Percentiles rank a stretch among this genome's conserved stretches.
phyloP scores from a whole-genome alignment of 2,113 vertebrate species.

The Protomyctophum bolini region DNA sequence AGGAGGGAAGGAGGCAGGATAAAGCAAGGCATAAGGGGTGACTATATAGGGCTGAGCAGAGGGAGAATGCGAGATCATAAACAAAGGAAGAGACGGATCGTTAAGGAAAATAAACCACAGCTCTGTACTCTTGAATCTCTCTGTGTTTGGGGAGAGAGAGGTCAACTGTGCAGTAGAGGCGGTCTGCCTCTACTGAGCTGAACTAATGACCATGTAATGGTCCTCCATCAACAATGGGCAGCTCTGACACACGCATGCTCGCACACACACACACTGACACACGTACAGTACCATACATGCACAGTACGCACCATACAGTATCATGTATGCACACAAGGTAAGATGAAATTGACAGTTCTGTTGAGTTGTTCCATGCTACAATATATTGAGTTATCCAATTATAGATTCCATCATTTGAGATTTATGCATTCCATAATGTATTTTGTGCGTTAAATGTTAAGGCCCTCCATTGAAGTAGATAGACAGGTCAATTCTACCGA shows the following conservation, averaged over 20 bases:
- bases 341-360: no score
- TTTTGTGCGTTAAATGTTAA: no score
- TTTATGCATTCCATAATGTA: background rate
- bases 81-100: background rate
- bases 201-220: constrained; percentile 70
- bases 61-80: background rate
- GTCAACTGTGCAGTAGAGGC: constrained; percentile 56
- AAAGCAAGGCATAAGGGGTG: background rate
- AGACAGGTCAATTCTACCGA: background rate
- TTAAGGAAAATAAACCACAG: background rate
- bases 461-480: constrained; percentile 7
- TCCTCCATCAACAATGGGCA: constrained; percentile 52
- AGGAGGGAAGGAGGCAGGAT: background rate
- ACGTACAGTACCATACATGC: no score
- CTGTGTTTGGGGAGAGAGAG: constrained; percentile 45
- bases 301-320: no score
- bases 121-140: constrained; percentile 41
- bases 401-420: no score
- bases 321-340: no score
- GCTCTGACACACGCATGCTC: constrained; percentile 3
- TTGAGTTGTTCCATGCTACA: no score
- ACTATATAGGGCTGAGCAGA: no score
- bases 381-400: no score
- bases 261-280: background rate
- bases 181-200: constrained; percentile 44